phyloP scores from a whole-genome alignment of 2,797 vertebrate genomes.

The Peromyscus eremicus region DNA sequence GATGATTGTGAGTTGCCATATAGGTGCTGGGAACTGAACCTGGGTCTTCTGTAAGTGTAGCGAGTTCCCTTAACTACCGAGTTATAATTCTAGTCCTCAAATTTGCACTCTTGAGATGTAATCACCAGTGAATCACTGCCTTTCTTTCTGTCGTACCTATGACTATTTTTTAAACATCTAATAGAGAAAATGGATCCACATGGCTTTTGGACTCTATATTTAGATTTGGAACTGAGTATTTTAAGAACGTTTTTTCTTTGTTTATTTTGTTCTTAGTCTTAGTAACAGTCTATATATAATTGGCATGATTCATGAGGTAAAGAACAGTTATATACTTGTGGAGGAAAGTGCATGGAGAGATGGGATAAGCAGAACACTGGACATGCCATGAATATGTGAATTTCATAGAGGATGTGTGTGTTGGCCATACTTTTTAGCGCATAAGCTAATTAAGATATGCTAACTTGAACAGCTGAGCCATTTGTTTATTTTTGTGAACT shows the following conservation, averaged over 20 bases:
- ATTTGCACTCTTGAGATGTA: background rate
- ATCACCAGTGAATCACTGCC: background rate
- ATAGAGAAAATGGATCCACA: background rate
- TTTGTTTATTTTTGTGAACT: conserved; percentile 18
- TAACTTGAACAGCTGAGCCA: background rate
- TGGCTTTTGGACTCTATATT: conserved; percentile 6
- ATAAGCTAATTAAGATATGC: background rate
- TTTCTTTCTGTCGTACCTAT: background rate
- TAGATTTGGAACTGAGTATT: conserved; percentile 63
- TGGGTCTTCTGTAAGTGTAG: background rate
- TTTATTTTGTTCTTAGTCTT: conserved; percentile 66
- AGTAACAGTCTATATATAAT: conserved; percentile 68
- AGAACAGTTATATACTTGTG: conserved; percentile 38
- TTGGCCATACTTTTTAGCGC: background rate
- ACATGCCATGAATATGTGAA: background rate
- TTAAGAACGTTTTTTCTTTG: conserved; percentile 66
- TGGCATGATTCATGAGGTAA: conserved; percentile 58
- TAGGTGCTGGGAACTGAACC: background rate
- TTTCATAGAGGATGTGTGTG: background rate
- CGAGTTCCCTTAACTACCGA: background rate
- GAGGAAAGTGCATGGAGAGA: conserved; percentile 8
- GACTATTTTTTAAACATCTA: conserved; percentile 14
- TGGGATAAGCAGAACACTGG: background rate
- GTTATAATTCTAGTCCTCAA: background rate
- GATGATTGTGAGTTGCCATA: background rate